Conservation (phyloP, 2,113 vertebrate genomes). For the Microtus oregoni region DNA sequence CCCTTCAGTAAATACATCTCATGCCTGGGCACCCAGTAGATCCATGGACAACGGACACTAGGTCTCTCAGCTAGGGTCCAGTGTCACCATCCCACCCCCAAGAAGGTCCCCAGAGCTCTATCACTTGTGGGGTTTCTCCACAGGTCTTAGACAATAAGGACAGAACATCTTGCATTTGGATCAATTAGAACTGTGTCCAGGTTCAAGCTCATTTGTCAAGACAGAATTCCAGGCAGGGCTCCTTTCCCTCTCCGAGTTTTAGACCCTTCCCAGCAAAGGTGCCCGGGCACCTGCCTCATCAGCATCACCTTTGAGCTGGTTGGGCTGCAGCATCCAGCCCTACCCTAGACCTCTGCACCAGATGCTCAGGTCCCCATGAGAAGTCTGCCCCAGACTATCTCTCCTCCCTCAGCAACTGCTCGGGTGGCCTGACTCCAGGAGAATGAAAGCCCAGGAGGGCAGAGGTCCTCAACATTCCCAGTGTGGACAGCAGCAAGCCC, state of each 20-base stretch:
- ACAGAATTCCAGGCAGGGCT: neutral
- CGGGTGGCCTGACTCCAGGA: too few relatives aligned
- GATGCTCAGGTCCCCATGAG: too few relatives aligned
- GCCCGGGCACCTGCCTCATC: too few relatives aligned
- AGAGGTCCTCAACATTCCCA: too few relatives aligned
- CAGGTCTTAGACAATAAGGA: neutral
- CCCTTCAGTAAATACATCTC: neutral
- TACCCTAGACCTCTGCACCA: too few relatives aligned
- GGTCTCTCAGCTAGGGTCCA: fast-evolving
- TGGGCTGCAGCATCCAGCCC: neutral
- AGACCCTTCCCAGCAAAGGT: neutral
- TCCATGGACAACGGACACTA: fast-evolving
- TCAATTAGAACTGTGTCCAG: neutral
- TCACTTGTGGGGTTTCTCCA: fast-evolving
- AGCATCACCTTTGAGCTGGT: neutral
- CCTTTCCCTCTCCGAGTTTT: neutral
- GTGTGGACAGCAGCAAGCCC: too few relatives aligned
- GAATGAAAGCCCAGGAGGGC: too few relatives aligned
- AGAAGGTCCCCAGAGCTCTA: neutral
- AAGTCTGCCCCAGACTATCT: too few relatives aligned
- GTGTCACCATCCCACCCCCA: neutral
- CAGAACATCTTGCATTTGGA: neutral
- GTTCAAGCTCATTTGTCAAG: fast-evolving
- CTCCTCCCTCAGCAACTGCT: too few relatives aligned
- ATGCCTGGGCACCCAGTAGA: neutral